Base-by-base conservation (phyloP, 2,113 vertebrate species). In the Solenodon paradoxus region DNA sequence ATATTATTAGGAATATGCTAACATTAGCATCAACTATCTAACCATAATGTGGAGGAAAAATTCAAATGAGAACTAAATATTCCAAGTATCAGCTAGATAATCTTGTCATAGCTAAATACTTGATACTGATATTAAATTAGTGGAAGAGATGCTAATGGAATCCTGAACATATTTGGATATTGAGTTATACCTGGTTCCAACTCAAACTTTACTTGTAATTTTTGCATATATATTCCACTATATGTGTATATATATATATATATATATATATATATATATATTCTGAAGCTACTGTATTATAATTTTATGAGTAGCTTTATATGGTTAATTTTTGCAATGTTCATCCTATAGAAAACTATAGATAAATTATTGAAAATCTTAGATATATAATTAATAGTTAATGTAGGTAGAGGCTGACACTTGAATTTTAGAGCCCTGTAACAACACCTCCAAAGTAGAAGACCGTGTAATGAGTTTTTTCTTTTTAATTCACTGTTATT, bases 231-330 rank as follows among this genome's bases (percentile, higher is more conserved):
- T 87, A 32, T 51, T 68, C 57, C 61, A 63, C 47, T 87, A n/a
- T n/a, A n/a, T n/a, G n/a, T n/a, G n/a, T n/a, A n/a, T n/a, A n/a
- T n/a, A n/a, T n/a, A n/a, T n/a, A n/a, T n/a, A n/a, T n/a, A n/a
- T n/a, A n/a, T n/a, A n/a, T n/a, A n/a, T n/a, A n/a, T n/a, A n/a
- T n/a, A n/a, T n/a, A n/a, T 85, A 68, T n/a, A 26, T 75, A 49
- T 81, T 95, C n/a, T 90, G 13, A 85, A 61, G 59, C 88, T 92
- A 80, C 22, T 84, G 28, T 75, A 42, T 96, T 92, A 38, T 57
- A 86, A 66, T 72, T 96, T 91, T 66, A 42, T 68, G 78, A 93
- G 47, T n/a, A 49, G 74, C 15, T 35, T 35, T 86, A 51, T 26
- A 42, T 57, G 47, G 15, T 82, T 95, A 63, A 84, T 74, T 93